Percentiles rank a stretch among this genome's conserved stretches.
These are phyloP conservation scores for Dendrolimus punctatus DNA, from an alignment of 1,140 invertebrate species.

Conservation along the genomic window DNA sequence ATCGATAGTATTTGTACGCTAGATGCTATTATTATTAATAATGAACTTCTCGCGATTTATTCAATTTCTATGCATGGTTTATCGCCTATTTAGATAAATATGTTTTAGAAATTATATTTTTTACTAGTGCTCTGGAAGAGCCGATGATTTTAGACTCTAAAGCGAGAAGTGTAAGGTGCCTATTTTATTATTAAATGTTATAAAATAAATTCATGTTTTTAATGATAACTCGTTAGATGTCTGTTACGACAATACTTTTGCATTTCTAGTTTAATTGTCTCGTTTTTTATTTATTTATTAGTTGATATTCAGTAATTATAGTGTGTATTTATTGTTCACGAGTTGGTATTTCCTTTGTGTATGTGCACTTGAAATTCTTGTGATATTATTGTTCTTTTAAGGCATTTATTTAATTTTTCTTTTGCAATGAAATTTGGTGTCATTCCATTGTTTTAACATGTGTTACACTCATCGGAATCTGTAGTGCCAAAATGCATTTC, in stretches of 20 bases:
- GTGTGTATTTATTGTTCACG: constrained; percentile 61
- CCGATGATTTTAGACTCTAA: constrained; percentile 9
- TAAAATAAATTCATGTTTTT: neutral
- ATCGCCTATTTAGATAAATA: constrained; percentile 58
- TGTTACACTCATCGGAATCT: constrained; percentile 15
- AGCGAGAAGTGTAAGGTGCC: constrained; percentile 48
- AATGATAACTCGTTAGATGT: constrained; percentile 27
- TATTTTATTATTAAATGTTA: constrained; percentile 56
- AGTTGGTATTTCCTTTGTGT: constrained; percentile 44
- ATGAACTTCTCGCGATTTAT: constrained; percentile 27
- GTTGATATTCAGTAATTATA: constrained; percentile 62
- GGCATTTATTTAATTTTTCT: constrained; percentile 39
- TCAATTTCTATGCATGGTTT: constrained; percentile 58
- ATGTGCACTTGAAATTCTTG: constrained; percentile 62
- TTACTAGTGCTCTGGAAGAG: constrained; percentile 11
- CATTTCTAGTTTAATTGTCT: constrained; percentile 68
- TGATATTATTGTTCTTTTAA: constrained; percentile 64
- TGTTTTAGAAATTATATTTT: constrained; percentile 45
- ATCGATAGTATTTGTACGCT: constrained; percentile 49
- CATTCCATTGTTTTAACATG: constrained; percentile 27
- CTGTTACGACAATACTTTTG: constrained; percentile 55
- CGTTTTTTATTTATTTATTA: constrained; percentile 50
- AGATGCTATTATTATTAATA: constrained; percentile 31
- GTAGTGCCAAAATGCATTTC: constrained; percentile 62
- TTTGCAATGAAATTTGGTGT: constrained; percentile 37